phyloP scores from a whole-genome alignment of 2,888 invertebrate species.

The Aphrophora alni region DNA sequence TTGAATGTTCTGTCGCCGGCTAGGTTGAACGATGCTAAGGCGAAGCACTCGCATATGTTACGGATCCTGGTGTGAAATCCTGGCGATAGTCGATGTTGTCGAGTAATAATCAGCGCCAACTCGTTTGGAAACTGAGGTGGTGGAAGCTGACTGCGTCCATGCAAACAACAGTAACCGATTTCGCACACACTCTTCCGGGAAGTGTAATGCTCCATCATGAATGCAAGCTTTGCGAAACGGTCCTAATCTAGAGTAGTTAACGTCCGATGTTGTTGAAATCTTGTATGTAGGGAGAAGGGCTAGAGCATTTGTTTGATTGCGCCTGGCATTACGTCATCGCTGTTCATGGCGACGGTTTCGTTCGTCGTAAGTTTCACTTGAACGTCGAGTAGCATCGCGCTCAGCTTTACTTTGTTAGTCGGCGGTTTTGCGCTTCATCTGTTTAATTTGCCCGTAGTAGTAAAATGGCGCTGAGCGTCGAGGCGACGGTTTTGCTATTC shows the following conservation, averaged over 20 bases:
- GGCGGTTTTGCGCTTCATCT: too few relatives aligned
- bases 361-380: too few relatives aligned
- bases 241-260: neutral
- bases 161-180: conserved; percentile 9
- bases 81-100: neutral
- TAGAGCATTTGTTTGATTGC: too few relatives aligned
- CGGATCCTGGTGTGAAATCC: neutral
- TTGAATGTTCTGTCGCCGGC: conserved; percentile 1
- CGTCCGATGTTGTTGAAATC: too few relatives aligned
- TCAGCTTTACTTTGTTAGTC: too few relatives aligned
- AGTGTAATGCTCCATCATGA: neutral
- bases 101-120: neutral
- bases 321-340: too few relatives aligned
- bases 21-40: neutral
- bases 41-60: neutral
- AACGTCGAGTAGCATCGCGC: too few relatives aligned
- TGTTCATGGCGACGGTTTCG: too few relatives aligned
- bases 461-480: too few relatives aligned
- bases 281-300: too few relatives aligned
- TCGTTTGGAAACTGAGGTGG: neutral
- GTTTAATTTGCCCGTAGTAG: too few relatives aligned
- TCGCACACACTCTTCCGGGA: neutral
- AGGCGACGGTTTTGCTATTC: too few relatives aligned
- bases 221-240: neutral
- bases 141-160: neutral